These are phyloP conservation scores for Gymnothorax javanicus DNA, from an alignment of 2,797 vertebrate genomes.

Conservation along the genomic window DNA sequence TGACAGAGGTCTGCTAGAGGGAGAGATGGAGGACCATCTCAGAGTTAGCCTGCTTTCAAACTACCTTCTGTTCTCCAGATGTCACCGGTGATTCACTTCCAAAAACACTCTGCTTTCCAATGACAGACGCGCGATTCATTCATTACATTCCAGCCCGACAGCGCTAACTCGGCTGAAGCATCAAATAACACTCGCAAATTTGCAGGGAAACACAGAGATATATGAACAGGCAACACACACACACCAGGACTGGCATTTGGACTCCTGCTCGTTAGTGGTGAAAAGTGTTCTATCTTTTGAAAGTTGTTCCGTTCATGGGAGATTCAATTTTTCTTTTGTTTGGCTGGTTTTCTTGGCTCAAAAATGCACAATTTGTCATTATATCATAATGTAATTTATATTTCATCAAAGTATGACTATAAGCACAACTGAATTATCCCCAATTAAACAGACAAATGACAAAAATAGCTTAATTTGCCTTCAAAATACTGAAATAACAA, in stretches of 20 bases:
- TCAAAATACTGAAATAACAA: background rate
- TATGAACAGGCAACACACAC: background rate
- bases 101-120: background rate
- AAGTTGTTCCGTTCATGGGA: background rate
- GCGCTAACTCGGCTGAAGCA: background rate
- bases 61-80: conserved; percentile 3
- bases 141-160: background rate
- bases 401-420: background rate
- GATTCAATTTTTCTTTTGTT: background rate
- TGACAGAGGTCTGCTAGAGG: background rate
- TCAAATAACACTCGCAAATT: background rate
- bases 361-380: background rate
- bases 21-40: background rate
- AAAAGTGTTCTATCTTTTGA: background rate
- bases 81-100: background rate
- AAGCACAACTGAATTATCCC: background rate
- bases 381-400: background rate
- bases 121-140: background rate
- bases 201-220: background rate
- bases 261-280: background rate
- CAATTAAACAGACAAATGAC: background rate
- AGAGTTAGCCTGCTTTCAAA: background rate
- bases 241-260: background rate
- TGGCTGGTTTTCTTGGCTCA: background rate
- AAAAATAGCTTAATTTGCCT: background rate